phyloP scores from a whole-genome alignment of 2,888 invertebrate species.

The Stegophylla sp. region DNA sequence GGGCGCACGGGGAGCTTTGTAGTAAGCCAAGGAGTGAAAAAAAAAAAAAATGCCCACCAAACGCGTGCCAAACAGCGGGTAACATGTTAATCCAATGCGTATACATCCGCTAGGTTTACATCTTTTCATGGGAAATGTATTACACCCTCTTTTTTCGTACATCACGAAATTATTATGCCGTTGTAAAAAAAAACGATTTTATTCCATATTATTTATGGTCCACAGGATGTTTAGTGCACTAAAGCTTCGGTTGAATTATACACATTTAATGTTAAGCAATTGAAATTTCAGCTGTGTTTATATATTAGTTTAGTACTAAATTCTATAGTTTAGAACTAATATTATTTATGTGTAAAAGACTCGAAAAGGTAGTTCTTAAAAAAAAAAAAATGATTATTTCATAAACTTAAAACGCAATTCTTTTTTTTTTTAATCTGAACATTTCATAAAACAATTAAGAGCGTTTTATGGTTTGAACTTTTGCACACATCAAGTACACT shows the following conservation, averaged over 20 bases:
- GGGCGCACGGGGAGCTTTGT: slow-evolving; percentile 29
- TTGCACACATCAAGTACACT: background rate
- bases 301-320: too few relatives aligned
- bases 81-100: slow-evolving; percentile 51
- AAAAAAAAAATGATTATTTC: too few relatives aligned
- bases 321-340: too few relatives aligned
- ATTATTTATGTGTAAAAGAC: too few relatives aligned
- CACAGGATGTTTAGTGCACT: background rate
- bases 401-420: too few relatives aligned
- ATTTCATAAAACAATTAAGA: too few relatives aligned
- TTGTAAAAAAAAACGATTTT: slow-evolving; percentile 34
- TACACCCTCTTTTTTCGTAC: slow-evolving; percentile 41
- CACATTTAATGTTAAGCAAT: too few relatives aligned
- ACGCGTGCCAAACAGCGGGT: slow-evolving; percentile 59
- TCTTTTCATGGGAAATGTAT: slow-evolving; percentile 50
- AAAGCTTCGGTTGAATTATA: background rate
- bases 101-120: slow-evolving; percentile 30
- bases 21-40: slow-evolving; percentile 31
- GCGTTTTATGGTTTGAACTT: background rate
- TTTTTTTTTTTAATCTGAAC: background rate
- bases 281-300: too few relatives aligned
- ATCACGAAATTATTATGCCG: slow-evolving; percentile 45
- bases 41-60: slow-evolving; percentile 50
- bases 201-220: slow-evolving; percentile 19
- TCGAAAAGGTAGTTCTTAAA: too few relatives aligned